Conservation (phyloP, 2,797 vertebrate species). For the Coluber constrictor region DNA sequence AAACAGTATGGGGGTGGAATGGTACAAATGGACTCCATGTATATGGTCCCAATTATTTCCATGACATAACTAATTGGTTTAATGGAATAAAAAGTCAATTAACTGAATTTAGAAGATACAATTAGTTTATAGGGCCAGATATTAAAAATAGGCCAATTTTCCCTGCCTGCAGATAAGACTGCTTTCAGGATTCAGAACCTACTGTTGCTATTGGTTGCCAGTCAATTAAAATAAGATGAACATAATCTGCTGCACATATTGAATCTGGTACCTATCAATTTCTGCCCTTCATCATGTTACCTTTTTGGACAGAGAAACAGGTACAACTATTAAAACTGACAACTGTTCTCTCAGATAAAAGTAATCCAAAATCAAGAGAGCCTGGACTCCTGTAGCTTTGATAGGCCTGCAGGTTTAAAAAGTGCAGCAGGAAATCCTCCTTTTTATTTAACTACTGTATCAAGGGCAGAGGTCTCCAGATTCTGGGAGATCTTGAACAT, state of each 20-base stretch:
- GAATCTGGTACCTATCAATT: background rate
- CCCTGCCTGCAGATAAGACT: background rate
- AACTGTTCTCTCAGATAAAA: no score
- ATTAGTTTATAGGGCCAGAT: background rate
- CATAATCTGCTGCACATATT: background rate
- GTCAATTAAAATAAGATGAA: background rate
- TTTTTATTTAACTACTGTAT: background rate
- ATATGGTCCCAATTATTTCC: conserved; percentile 1
- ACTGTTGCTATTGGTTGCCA: background rate
- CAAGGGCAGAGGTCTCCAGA: background rate
- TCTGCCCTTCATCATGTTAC: background rate
- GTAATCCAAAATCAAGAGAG: background rate
- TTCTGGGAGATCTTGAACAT: background rate
- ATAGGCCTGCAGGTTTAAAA: background rate
- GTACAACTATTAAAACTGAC: background rate
- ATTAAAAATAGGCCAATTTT: background rate
- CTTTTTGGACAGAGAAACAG: background rate
- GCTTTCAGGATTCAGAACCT: background rate
- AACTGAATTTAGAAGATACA: conserved; percentile 2
- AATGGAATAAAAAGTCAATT: background rate
- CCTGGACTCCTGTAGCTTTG: background rate
- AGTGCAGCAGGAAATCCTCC: background rate
- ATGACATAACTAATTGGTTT: background rate
- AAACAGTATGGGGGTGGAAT: background rate
- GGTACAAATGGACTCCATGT: background rate